A percentile compares a stretch with the other conserved stretches of the same genome.
Conservation (phyloP, 2,888 invertebrate genomes). For the Drymonia ruficornis region DNA sequence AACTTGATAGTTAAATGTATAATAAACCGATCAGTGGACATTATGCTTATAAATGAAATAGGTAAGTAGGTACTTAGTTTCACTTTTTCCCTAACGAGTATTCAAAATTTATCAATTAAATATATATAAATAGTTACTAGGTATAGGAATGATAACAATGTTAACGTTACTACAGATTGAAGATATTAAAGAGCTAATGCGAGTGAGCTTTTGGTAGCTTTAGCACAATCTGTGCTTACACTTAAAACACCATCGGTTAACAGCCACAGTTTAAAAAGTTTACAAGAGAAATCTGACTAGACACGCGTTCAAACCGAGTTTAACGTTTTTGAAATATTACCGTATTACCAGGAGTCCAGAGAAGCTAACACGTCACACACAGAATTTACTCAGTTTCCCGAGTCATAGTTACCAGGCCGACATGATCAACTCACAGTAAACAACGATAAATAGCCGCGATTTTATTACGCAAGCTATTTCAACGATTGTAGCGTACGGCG, state of each 20-base stretch:
- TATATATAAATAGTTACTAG: no score
- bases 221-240: no score
- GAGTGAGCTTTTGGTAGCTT: no score
- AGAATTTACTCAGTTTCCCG: neutral
- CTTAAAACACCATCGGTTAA: no score
- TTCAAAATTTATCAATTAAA: neutral
- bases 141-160: no score
- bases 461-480: slow-evolving; percentile 34
- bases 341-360: neutral
- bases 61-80: no score
- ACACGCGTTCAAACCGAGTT: no score
- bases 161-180: no score
- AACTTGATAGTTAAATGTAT: slow-evolving; percentile 16
- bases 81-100: slow-evolving; percentile 15
- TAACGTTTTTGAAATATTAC: no score
- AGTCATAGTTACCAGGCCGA: slow-evolving; percentile 22
- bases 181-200: no score
- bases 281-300: no score
- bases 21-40: slow-evolving; percentile 28
- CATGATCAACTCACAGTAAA: slow-evolving; percentile 27
- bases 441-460: slow-evolving; percentile 33
- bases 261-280: no score
- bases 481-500: slow-evolving; percentile 22
- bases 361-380: neutral
- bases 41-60: slow-evolving; percentile 19